Percentiles rank a stretch among this genome's conserved stretches.
phyloP scores from a whole-genome alignment of 2,888 invertebrate genomes.

The Tromatobia lineatoria region DNA sequence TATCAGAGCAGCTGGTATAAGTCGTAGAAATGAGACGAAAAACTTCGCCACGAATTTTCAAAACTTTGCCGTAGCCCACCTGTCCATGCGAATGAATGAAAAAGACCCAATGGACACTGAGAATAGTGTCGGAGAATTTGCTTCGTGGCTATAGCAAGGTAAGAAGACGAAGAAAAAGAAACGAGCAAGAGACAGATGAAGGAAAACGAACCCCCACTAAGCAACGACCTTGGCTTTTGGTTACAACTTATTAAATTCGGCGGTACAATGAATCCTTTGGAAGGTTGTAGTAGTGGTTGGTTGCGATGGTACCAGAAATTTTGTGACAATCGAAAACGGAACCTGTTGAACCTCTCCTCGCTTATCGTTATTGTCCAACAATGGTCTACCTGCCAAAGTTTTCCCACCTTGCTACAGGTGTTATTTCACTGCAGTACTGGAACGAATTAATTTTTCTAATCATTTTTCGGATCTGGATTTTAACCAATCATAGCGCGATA shows the following conservation, averaged over 20 bases:
- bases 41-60: conserved; percentile 9
- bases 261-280: conserved; percentile 38
- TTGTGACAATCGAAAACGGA: background rate
- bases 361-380: conserved; percentile 54
- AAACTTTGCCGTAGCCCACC: conserved; percentile 22
- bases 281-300: conserved; percentile 30
- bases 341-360: conserved; percentile 32
- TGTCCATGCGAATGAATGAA: conserved; percentile 43
- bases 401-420: conserved; percentile 27
- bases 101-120: conserved; percentile 1
- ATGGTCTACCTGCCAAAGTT: conserved; percentile 56
- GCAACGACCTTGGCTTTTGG: conserved; percentile 31
- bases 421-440: background rate
- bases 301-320: conserved; percentile 30
- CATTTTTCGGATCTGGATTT: background rate
- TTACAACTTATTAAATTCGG: conserved; percentile 29
- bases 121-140: background rate
- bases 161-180: background rate
- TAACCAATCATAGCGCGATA: no score
- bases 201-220: conserved; percentile 41
- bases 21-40: conserved; percentile 28
- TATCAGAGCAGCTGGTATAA: conserved; percentile 19
- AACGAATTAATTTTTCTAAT: conserved; percentile 6
- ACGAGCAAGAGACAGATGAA: conserved; percentile 26
- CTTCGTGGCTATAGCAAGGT: background rate